Evolutionary conservation across 1,140 invertebrate species (phyloP).

Genomic region (Lethrus apterus): DNA sequence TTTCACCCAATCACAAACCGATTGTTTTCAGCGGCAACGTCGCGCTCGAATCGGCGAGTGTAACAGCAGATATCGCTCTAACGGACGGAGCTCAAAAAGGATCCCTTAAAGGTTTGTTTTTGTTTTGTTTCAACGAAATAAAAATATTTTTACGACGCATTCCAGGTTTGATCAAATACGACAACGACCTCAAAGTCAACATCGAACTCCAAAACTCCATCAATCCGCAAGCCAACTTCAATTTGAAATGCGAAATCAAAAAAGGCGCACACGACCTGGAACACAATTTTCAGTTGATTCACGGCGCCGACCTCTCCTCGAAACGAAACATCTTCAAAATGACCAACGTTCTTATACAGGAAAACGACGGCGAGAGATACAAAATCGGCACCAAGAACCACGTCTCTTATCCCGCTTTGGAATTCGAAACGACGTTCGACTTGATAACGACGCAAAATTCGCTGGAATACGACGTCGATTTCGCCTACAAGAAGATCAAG

Average conservation of each 20-base stretch:
- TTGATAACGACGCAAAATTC: constrained; percentile 47
- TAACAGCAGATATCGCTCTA: constrained; percentile 46
- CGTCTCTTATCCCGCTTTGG: constrained; percentile 48
- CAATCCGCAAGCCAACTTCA: constrained; percentile 54
- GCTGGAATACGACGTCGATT: constrained; percentile 44
- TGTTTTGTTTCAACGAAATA: background rate
- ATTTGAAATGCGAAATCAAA: constrained; percentile 44
- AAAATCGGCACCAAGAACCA: constrained; percentile 33
- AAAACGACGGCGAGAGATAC: constrained; percentile 23
- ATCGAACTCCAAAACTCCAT: constrained; percentile 45
- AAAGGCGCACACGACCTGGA: constrained; percentile 28
- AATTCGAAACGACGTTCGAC: constrained; percentile 44
- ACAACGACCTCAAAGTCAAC: constrained; percentile 37
- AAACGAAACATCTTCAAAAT: constrained; percentile 46
- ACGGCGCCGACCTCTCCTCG: constrained; percentile 54
- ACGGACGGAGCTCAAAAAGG: constrained; percentile 46
- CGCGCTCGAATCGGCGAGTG: constrained; percentile 37
- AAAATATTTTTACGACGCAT: background rate
- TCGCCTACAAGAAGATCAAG: constrained; percentile 49
- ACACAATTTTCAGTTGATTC: constrained; percentile 50
- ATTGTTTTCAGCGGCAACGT: constrained; percentile 48
- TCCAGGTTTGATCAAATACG: background rate
- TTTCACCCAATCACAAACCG: constrained; percentile 40
- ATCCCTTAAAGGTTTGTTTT: constrained; percentile 40
- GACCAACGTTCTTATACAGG: constrained; percentile 20